Conservation (phyloP, 64 coral and sea anemone genomes). For the Exaiptasia diaphana region DNA sequence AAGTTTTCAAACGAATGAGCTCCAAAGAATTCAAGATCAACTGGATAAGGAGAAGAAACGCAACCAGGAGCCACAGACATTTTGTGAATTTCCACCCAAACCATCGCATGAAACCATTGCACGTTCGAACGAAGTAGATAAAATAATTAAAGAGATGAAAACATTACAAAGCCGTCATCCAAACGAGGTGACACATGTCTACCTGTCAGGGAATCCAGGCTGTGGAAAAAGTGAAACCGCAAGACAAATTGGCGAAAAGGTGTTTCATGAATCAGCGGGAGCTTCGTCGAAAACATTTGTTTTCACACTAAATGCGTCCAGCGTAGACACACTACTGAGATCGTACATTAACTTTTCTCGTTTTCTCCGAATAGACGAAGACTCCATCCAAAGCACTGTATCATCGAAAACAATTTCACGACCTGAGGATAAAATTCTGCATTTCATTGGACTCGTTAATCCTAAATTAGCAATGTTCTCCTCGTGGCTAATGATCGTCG, state of each 20-base stretch:
- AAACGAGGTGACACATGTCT: not conserved
- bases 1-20: conserved; percentile 41
- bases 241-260: conserved; percentile 4
- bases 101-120: not conserved
- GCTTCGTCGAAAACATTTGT: not conserved
- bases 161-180: not conserved
- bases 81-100: conserved; percentile 11
- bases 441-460: not conserved
- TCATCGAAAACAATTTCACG: not conserved
- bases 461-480: not conserved
- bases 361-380: not conserved
- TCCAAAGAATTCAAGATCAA: conserved; percentile 11
- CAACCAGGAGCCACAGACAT: conserved; percentile 4
- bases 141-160: not conserved
- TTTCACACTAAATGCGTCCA: conserved; percentile 2
- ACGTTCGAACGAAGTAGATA: not conserved
- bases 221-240: conserved; percentile 25
- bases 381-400: not conserved
- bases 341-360: conserved; percentile 7
- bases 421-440: not conserved
- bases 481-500: conserved; percentile 19
- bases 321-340: not conserved
- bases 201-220: conserved; percentile 8
- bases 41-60: conserved; percentile 18
- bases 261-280: not conserved